Conservation (phyloP, 2,113 vertebrate genomes). For the Mesembrinibis cayennensis region DNA sequence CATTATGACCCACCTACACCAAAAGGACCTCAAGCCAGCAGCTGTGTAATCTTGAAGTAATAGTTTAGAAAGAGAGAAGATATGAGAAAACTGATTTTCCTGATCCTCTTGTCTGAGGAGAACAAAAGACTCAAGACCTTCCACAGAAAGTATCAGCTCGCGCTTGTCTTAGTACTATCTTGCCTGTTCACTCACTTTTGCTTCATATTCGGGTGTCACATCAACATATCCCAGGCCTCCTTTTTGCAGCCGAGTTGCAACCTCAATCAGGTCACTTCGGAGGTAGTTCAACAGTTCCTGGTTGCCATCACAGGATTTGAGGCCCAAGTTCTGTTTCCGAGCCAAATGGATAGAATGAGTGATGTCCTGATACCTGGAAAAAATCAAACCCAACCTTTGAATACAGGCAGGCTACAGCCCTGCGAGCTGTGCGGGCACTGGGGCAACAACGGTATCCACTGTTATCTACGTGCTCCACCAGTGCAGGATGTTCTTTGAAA, state of each 20-base stretch:
- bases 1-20: background rate
- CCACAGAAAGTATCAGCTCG: background rate
- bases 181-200: conserved; percentile 76
- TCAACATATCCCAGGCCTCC: conserved; percentile 94
- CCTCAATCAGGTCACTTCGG: conserved; percentile 92
- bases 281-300: conserved; percentile 90
- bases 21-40: background rate
- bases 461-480: background rate
- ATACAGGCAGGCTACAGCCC: background rate
- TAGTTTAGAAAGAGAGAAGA: background rate
- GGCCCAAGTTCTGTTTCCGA: conserved; percentile 84
- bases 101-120: background rate
- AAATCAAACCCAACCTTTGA: background rate
- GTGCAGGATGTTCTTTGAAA: background rate
- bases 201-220: conserved; percentile 86
- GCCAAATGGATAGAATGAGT: conserved; percentile 90
- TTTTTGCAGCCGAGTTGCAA: conserved; percentile 92
- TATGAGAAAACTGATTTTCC: background rate
- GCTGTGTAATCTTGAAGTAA: background rate
- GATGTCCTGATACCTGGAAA: conserved; percentile 89
- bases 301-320: conserved; percentile 88
- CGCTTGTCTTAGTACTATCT: background rate
- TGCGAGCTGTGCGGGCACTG: background rate
- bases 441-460: background rate
- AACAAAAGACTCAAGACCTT: background rate